phyloP scores from a whole-genome alignment of 2,113 vertebrate genomes.

The Nesogale talazaci region DNA sequence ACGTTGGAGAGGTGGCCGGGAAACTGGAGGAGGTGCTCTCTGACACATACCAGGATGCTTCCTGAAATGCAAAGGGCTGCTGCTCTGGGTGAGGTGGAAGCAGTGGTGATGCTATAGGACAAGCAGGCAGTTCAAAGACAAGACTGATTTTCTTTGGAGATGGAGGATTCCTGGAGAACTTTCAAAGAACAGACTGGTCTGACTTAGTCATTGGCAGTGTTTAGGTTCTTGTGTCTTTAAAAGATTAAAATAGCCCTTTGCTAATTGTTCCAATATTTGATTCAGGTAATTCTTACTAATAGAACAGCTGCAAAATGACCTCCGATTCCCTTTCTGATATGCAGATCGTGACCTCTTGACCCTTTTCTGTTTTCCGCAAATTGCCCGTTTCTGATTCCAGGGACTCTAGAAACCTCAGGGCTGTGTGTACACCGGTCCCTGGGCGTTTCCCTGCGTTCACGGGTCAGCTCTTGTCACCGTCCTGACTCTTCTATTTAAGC shows the following conservation, averaged over 20 bases:
- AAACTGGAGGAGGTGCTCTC: constrained; percentile 63
- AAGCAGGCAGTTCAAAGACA: constrained; percentile 27
- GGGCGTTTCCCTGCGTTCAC: too few species aligned
- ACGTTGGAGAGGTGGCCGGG: constrained; percentile 29
- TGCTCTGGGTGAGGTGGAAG: constrained; percentile 27
- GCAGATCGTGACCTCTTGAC: background rate
- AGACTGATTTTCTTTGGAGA: constrained; percentile 13
- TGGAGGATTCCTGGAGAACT: background rate
- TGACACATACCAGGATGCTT: constrained; percentile 40
- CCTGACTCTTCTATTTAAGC: too few species aligned
- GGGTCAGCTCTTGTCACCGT: too few species aligned
- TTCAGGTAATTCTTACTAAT: constrained; percentile 62
- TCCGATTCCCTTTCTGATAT: constrained; percentile 47
- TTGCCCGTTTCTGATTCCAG: constrained; percentile 20
- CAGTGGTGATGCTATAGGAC: background rate
- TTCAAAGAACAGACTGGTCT: constrained; percentile 13
- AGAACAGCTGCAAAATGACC: constrained; percentile 22
- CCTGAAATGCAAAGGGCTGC: background rate
- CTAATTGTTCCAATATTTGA: constrained; percentile 3
- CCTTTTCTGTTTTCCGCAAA: background rate
- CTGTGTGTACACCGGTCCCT: background rate
- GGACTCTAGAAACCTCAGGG: constrained; percentile 1
- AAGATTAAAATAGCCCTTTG: constrained; percentile 42
- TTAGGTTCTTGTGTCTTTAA: background rate
- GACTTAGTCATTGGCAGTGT: constrained; percentile 3